phyloP scores from a whole-genome alignment of 2,797 vertebrate genomes.

The Malurus leucopterus region DNA sequence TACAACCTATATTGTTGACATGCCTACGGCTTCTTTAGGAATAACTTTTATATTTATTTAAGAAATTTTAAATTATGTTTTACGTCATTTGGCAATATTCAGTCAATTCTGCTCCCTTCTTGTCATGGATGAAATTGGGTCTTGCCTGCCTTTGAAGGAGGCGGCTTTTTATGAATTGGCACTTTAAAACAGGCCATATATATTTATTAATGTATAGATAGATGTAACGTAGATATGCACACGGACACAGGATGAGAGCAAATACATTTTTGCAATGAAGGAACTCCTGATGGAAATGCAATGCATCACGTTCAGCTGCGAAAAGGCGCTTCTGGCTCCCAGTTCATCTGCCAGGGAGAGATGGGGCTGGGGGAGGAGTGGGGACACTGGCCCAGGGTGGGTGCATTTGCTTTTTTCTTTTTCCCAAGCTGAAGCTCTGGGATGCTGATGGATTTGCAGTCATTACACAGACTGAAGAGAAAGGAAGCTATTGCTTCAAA shows the following conservation, averaged over 20 bases:
- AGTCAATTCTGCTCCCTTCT: slow-evolving; percentile 77
- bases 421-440: not conserved
- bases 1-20: slow-evolving; percentile 73
- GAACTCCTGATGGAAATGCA: slow-evolving; percentile 41
- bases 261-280: slow-evolving; percentile 60
- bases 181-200: slow-evolving; percentile 76
- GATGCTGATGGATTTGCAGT: not conserved
- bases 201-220: slow-evolving; percentile 61
- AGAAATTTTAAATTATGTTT: slow-evolving; percentile 82
- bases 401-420: not conserved
- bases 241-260: slow-evolving; percentile 29
- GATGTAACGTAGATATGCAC: not conserved
- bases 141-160: slow-evolving; percentile 67
- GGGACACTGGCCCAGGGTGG: not conserved
- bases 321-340: slow-evolving; percentile 17
- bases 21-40: slow-evolving; percentile 79
- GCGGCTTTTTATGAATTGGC: slow-evolving; percentile 71
- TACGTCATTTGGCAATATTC: slow-evolving; percentile 77
- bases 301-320: not conserved
- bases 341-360: not conserved
- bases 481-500: not conserved
- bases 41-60: slow-evolving; percentile 86
- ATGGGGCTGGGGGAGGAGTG: not conserved
- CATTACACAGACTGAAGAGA: not conserved
- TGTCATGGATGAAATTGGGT: slow-evolving; percentile 77